phyloP scores from a whole-genome alignment of 2,113 vertebrate species.

The Cryptomyrus ogoouensis region DNA sequence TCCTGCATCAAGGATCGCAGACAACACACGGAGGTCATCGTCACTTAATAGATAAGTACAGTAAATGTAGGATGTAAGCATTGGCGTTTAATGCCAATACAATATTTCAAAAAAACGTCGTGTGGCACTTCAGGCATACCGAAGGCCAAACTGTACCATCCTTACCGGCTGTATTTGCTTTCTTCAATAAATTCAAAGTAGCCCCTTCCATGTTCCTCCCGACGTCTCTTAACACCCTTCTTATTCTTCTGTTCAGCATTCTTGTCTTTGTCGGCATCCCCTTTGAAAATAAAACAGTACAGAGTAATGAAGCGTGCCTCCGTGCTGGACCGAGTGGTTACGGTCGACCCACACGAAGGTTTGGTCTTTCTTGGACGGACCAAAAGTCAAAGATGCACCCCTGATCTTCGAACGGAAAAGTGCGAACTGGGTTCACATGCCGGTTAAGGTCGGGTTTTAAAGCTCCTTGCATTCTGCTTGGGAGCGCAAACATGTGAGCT shows the following conservation, averaged over 20 bases:
- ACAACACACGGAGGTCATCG: neutral
- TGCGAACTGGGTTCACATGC: neutral
- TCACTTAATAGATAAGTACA: neutral
- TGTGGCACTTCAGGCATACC: slow-evolving; percentile 69
- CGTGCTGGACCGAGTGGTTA: slow-evolving; percentile 47
- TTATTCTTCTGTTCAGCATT: slow-evolving; percentile 96
- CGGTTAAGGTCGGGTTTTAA: neutral
- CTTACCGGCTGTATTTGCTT: slow-evolving; percentile 98
- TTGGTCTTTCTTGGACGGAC: slow-evolving; percentile 43
- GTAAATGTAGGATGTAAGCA: slow-evolving; percentile 37
- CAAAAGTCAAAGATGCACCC: neutral
- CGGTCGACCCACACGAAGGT: slow-evolving; percentile 46
- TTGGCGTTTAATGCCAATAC: slow-evolving; percentile 73
- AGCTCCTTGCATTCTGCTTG: neutral
- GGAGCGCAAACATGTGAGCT: neutral
- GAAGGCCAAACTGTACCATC: slow-evolving; percentile 67
- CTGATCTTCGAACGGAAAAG: neutral
- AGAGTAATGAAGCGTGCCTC: slow-evolving; percentile 72
- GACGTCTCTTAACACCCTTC: slow-evolving; percentile 96
- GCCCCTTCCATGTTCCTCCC: slow-evolving; percentile 96
- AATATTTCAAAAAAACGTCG: slow-evolving; percentile 51
- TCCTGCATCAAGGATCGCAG: neutral
- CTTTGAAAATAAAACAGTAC: slow-evolving; percentile 74
- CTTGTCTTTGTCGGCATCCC: slow-evolving; percentile 87
- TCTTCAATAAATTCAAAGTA: slow-evolving; percentile 99